Conservation (phyloP, 2,888 invertebrate genomes). For the Diabrotica balteata region DNA sequence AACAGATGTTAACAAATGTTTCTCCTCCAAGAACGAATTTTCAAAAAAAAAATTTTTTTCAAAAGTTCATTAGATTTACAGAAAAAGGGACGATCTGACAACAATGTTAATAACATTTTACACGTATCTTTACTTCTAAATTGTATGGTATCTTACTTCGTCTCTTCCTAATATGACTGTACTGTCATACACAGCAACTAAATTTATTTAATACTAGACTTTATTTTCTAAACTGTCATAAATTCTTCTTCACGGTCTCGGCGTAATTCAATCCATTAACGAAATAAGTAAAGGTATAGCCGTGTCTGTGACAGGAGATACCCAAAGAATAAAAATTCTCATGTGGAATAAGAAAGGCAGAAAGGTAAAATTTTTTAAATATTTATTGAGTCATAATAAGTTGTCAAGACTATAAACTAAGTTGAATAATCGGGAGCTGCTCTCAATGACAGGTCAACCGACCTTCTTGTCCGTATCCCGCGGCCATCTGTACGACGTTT, state of each 20-base stretch:
- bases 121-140: too few relatives aligned
- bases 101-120: too few relatives aligned
- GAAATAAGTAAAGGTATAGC: background rate
- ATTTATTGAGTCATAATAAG: constrained; percentile 61
- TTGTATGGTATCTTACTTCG: too few relatives aligned
- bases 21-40: too few relatives aligned
- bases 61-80: too few relatives aligned
- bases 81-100: too few relatives aligned
- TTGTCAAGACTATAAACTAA: constrained; percentile 59
- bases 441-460: constrained; percentile 50
- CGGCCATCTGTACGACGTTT: constrained; percentile 24
- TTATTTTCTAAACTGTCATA: background rate
- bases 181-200: too few relatives aligned
- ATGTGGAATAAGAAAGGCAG: constrained; percentile 46
- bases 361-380: constrained; percentile 52
- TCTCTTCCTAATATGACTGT: too few relatives aligned
- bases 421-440: constrained; percentile 57
- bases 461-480: constrained; percentile 33
- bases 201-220: too few relatives aligned
- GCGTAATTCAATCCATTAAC: constrained; percentile 42
- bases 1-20: too few relatives aligned
- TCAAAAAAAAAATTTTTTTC: too few relatives aligned
- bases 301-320: constrained; percentile 31
- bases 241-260: background rate
- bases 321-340: constrained; percentile 55